These are phyloP conservation scores for Drosophila koepferae DNA, from an alignment of 2,888 invertebrate species.

Conservation along the genomic window DNA sequence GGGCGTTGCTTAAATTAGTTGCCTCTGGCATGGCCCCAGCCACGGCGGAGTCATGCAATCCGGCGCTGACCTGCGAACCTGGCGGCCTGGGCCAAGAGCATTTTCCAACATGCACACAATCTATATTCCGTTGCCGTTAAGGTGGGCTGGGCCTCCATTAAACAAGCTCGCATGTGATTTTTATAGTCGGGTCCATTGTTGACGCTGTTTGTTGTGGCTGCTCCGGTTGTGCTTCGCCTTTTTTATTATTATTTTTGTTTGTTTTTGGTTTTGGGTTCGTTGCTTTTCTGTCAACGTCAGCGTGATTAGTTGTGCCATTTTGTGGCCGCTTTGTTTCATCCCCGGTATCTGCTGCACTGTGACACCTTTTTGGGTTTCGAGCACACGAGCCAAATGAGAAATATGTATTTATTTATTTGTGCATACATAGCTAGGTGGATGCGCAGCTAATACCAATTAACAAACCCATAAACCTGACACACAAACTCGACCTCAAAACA, in stretches of 20 bases:
- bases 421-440: background rate
- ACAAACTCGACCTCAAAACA: slow-evolving; percentile 71
- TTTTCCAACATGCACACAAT: slow-evolving; percentile 15
- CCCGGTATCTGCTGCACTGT: slow-evolving; percentile 32
- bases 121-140: slow-evolving; percentile 25
- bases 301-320: slow-evolving; percentile 70
- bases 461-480: slow-evolving; percentile 37
- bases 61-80: background rate
- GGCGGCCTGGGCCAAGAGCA: background rate
- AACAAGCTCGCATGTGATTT: slow-evolving; percentile 55
- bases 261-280: slow-evolving; percentile 26
- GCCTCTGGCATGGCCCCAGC: slow-evolving; percentile 29
- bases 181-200: slow-evolving; percentile 42
- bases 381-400: slow-evolving; percentile 20
- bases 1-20: slow-evolving; percentile 74
- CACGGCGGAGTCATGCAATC: slow-evolving; percentile 8
- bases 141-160: slow-evolving; percentile 45
- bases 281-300: slow-evolving; percentile 69
- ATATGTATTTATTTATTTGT: slow-evolving; percentile 10
- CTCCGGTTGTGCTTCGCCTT: slow-evolving; percentile 22
- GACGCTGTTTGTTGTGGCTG: slow-evolving; percentile 46
- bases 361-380: slow-evolving; percentile 34
- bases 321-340: slow-evolving; percentile 42
- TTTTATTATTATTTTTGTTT: slow-evolving; percentile 3
- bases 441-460: slow-evolving; percentile 68